These are phyloP conservation scores for Pharmacophagus antenor DNA, from an alignment of 2,888 invertebrate species.

Conservation along the genomic window DNA sequence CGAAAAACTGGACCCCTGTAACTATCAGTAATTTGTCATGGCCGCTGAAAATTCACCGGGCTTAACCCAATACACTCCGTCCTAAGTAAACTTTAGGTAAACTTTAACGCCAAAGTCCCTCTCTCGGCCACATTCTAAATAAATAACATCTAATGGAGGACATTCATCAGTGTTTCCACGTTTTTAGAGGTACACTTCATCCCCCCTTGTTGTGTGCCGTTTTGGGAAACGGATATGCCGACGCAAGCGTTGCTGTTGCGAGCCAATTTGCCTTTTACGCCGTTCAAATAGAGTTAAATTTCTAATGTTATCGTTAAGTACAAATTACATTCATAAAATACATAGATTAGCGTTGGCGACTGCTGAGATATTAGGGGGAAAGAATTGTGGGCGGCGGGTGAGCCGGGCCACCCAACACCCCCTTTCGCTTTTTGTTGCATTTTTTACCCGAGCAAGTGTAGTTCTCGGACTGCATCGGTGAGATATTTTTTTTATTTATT, in stretches of 20 bases:
- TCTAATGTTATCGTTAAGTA: constrained; percentile 39
- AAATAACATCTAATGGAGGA: constrained; percentile 82
- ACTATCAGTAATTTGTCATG: constrained; percentile 70
- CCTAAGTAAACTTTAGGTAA: constrained; percentile 79
- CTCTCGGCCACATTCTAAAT: constrained; percentile 80
- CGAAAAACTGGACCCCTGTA: constrained; percentile 75
- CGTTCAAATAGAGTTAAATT: constrained; percentile 37
- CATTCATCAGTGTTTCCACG: constrained; percentile 81
- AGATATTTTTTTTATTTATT: constrained; percentile 41
- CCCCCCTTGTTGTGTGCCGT: constrained; percentile 65
- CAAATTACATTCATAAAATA: constrained; percentile 69
- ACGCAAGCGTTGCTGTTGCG: constrained; percentile 43
- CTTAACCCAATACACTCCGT: constrained; percentile 76
- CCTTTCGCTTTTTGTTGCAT: constrained; percentile 70
- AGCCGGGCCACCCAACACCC: constrained; percentile 64
- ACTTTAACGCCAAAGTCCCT: constrained; percentile 75
- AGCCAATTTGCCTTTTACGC: constrained; percentile 41
- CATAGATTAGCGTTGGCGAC: constrained; percentile 75
- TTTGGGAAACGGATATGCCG: constrained; percentile 58
- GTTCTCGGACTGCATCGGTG: constrained; percentile 55
- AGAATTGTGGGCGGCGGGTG: constrained; percentile 54
- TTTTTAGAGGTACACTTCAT: constrained; percentile 74
- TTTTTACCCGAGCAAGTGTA: constrained; percentile 68
- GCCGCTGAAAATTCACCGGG: constrained; percentile 69
- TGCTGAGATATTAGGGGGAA: constrained; percentile 69